A percentile compares a stretch with the other conserved stretches of the same genome.
These are phyloP conservation scores for Saturnia japonica DNA, from an alignment of 2,888 invertebrate species.

Conservation along the genomic window DNA sequence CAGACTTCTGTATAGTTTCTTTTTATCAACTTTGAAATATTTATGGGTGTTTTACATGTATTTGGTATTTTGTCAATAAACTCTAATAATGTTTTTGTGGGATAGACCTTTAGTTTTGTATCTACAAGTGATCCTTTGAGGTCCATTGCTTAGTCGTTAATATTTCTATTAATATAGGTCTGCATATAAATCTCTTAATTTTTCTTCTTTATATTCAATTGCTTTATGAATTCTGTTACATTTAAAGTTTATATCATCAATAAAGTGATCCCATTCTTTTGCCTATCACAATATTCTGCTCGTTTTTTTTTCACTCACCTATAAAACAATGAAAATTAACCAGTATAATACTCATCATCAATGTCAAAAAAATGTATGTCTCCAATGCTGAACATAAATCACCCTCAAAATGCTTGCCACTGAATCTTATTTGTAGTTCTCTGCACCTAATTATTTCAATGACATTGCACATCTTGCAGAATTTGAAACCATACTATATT, in stretches of 20 bases:
- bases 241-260: constrained; percentile 89
- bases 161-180: constrained; percentile 88
- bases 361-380: too few relatives aligned
- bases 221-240: constrained; percentile 89
- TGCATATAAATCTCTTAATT: constrained; percentile 87
- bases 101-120: constrained; percentile 84
- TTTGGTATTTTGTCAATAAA: constrained; percentile 79
- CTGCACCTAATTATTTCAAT: background rate
- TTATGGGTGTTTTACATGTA: constrained; percentile 74
- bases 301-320: constrained; percentile 54
- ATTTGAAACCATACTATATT: background rate
- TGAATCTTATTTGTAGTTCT: background rate
- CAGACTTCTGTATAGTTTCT: constrained; percentile 14
- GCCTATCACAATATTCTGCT: constrained; percentile 57
- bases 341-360: background rate
- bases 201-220: constrained; percentile 90
- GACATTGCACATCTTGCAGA: background rate
- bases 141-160: constrained; percentile 76
- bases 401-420: background rate
- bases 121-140: constrained; percentile 84
- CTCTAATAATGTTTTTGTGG: constrained; percentile 80
- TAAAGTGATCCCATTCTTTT: constrained; percentile 87
- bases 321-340: background rate
- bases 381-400: too few relatives aligned
- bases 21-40: constrained; percentile 64